These are phyloP conservation scores for Ethmia dodecea DNA, from an alignment of 2,888 invertebrate species.

Conservation along the genomic window DNA sequence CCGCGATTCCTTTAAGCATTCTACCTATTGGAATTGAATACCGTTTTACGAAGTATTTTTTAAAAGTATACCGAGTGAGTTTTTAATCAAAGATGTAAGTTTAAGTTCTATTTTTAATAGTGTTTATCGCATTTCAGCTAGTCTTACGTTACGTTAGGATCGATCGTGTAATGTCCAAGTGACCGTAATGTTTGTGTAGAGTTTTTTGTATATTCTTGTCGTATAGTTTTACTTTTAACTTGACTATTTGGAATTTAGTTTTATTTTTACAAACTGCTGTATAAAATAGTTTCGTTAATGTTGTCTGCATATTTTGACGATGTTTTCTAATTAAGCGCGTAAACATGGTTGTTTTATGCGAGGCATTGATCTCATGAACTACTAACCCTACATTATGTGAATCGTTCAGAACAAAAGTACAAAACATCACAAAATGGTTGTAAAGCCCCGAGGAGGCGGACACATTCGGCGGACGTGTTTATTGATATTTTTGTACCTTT, in stretches of 20 bases:
- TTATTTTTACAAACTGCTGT: conserved; percentile 51
- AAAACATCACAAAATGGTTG: conserved; percentile 45
- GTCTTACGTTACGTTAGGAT: conserved; percentile 73
- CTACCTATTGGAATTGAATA: conserved; percentile 59
- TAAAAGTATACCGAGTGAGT: conserved; percentile 67
- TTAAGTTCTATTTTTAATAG: conserved; percentile 69
- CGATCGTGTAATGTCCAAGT: conserved; percentile 57
- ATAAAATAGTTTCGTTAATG: conserved; percentile 54
- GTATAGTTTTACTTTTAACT: conserved; percentile 49
- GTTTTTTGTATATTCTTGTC: conserved; percentile 67
- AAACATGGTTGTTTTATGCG: conserved; percentile 54
- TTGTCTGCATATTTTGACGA: conserved; percentile 73
- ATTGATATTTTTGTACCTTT: conserved; percentile 70
- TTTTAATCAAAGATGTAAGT: conserved; percentile 74
- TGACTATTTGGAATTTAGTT: conserved; percentile 49
- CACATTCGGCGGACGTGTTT: conserved; percentile 45
- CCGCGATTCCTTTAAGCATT: conserved; percentile 54
- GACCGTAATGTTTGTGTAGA: conserved; percentile 52
- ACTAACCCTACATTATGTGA: conserved; percentile 59
- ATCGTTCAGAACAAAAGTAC: conserved; percentile 70
- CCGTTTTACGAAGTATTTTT: conserved; percentile 59
- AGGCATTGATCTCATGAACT: conserved; percentile 74
- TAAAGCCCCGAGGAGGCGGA: conserved; percentile 23
- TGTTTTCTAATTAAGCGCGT: conserved; percentile 70
- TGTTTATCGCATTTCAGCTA: conserved; percentile 76